Base-by-base conservation (phyloP, 2,797 vertebrate genomes). In the Coluber constrictor region DNA sequence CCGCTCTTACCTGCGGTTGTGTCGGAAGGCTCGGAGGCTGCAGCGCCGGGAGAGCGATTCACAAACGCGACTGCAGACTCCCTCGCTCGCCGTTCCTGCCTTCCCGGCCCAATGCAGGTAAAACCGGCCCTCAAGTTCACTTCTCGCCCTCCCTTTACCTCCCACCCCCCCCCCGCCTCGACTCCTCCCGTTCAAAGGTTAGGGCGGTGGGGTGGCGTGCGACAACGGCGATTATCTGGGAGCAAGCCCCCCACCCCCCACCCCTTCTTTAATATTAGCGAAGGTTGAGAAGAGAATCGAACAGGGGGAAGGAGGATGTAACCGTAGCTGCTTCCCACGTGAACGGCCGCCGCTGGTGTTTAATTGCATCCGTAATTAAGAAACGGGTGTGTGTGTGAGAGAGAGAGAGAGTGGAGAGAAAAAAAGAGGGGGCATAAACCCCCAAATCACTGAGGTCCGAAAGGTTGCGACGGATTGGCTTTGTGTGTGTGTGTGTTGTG, bases 1-100 rank as follows among this genome's bases (percentile, higher is more conserved):
- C 98, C 99, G 98, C 99, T 98, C 98, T 98, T 97, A 98, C 98
- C 98, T 98, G 98, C 98, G 97, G 18, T 70, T 98, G 98, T 97
- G 98, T 98, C 98, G 98, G 90, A 98, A 98, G 98, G 97, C 98
- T 98, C 97, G 97, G 98, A 98, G 98, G 98, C 98, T 98, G 99
- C 98, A 98, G 98, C 98, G 98, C 97, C 94, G 95, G 98, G 97
- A 97, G 98, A 98, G 97, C 98, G 98, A 98, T 98, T 98, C 99
- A 97, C 98, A 98, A 98, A 98, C 98, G 98, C 99, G 98, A 98
- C 98, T 99, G 98, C 98, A 98, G 99, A 89, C 94, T 92, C 95
- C 96, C 91, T 96, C 93, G 66, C 96, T 94, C 96, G 90, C 96
- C 93, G 95, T 95, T 95, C 95, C 96, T 93, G 94, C 95, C 94